Base-by-base conservation (phyloP, 2,113 vertebrate species). In the Campylomormyrus tamandua region DNA sequence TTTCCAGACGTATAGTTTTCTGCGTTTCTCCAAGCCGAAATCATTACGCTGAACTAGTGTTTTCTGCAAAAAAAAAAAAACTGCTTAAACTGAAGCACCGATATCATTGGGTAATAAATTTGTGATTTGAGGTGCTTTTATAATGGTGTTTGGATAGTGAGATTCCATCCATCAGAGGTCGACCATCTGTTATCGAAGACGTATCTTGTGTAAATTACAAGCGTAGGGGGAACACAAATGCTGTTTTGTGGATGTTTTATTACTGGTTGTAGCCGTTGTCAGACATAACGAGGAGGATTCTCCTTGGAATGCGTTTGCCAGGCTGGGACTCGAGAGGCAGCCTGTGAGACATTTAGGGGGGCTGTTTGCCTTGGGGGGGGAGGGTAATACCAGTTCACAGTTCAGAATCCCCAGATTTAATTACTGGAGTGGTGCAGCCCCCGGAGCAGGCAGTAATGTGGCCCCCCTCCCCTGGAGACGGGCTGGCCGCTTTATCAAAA, bases 351-450 rank as follows among this genome's bases (percentile, higher is more conserved):
- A 9, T 66, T 66, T 66, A n/a, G n/a, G n/a, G 62, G 46, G 74
- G 70, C 77, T 70, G 88, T 70, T 62, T 89, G 46, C 88, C 52
- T 62, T 90, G 83, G 90, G 83, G 2, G 62, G 83, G 84, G 86
- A 1, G 62, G 62, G 74, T 87, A 90, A 52, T 89, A 90, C 93
- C 91, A 88, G 87, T 89, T 87, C 90, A 90, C 42, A 88, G 89
- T 90, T 89, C 83, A 91, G 90, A 90, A 80, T 21, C 24, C 49
- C 91, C 49, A 92, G 89, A 92, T 94, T 90, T 91, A 91, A 93
- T 94, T 93, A 94, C 92, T 94, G 90, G 93, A 91, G 90, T 92
- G 90, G 91, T 90, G 89, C 83, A 90, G 77, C 89, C 93, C 91
- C 27, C 91, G 62, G 94, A 93, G 93, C 91, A 90, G 92, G 91